Evolutionary conservation across 2,888 invertebrate genomes (phyloP), one percentile per base, ranked within the genome.

Genomic region (Stegophylla sp.): DNA sequence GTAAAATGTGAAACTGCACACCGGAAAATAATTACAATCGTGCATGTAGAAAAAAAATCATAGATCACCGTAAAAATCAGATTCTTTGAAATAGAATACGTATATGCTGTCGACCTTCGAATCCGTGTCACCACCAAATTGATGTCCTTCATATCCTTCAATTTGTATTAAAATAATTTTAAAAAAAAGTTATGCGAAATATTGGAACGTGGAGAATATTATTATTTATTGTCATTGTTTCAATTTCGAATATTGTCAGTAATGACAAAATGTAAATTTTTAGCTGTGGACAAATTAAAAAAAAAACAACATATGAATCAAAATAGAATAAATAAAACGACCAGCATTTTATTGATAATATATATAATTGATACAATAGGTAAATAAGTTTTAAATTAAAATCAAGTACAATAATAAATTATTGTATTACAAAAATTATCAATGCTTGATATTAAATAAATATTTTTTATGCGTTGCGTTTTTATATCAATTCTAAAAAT

Each of bases 201-300:
- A n/a, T n/a, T n/a, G n/a, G 13, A 2, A 51, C 15, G 43, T 43
- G 20, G 20, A 12, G 23, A 56, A 20, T 3, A 56, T 4, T 45
- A 34, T 7, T 7, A 7, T 73, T 59, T 34, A 41, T 73, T 59
- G 72, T 72, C 20, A 74, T n/a, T 28, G 48, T 48, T 74, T 74
- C 48, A 74, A 74, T 74, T 28, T 63, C 20, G 74, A 61, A 63
- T 26, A 73, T 61, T 45, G 15, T 67, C 15, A 13, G 26, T 28
- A 4, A 7, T 53, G n/a, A 53, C 53, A 5, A 34, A 34, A 20
- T 20, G 0, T n/a, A 9, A n/a, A 12, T 20, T 56, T 20, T 56
- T 23, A 20, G 12, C 1, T 12, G 23, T 5, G 12, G n/a, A 56
- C 12, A 12, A 12, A 20, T 56, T 23, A 10, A 20, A 20, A n/a